Evolutionary conservation across 2,113 vertebrate genomes (phyloP).

Genomic region (Zapus hudsonius): DNA sequence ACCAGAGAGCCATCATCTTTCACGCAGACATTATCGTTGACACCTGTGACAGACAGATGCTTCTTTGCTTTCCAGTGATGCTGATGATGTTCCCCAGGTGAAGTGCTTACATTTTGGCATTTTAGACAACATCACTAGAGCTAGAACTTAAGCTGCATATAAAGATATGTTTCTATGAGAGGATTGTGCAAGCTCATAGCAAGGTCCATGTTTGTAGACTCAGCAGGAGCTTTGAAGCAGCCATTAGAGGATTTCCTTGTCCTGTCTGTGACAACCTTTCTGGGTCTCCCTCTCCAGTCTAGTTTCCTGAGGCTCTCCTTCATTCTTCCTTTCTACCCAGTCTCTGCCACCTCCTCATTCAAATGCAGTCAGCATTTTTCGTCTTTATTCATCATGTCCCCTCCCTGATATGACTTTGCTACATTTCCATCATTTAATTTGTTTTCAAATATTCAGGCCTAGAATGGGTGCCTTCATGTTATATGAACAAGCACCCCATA

Average conservation of each 20-base stretch:
- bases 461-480: background rate
- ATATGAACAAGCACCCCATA: background rate
- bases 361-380: background rate
- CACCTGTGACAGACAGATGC: background rate
- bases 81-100: fast-evolving
- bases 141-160: background rate
- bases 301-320: background rate
- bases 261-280: background rate
- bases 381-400: background rate
- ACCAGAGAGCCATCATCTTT: background rate
- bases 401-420: background rate
- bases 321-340: background rate
- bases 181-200: background rate
- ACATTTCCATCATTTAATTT: background rate
- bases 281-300: background rate
- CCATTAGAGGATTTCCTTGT: background rate
- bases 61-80: background rate
- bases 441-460: background rate
- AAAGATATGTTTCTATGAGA: background rate
- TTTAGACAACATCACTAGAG: background rate
- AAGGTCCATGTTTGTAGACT: background rate
- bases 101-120: background rate
- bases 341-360: background rate
- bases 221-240: background rate
- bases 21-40: background rate